These are phyloP conservation scores for Microtus richardsoni DNA, from an alignment of 2,113 vertebrate genomes.

Conservation along the genomic window DNA sequence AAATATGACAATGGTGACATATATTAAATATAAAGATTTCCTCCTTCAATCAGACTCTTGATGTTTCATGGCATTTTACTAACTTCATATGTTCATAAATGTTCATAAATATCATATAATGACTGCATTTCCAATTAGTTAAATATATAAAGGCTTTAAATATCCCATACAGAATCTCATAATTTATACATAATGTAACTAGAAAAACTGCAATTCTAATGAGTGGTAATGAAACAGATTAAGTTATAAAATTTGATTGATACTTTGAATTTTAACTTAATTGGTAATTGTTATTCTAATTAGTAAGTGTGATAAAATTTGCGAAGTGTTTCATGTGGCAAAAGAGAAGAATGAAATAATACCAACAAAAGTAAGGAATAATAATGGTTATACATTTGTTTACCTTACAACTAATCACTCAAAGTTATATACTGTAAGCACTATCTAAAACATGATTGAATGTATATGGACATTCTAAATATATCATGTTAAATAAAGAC, in stretches of 20 bases:
- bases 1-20: constrained; percentile 74
- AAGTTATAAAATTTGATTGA: constrained; percentile 86
- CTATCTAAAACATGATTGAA: not conserved
- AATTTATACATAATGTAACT: constrained; percentile 85
- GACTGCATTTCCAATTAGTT: constrained; percentile 82
- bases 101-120: constrained; percentile 81
- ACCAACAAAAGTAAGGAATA: constrained; percentile 43
- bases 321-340: constrained; percentile 53
- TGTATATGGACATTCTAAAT: not conserved
- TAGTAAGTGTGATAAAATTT: constrained; percentile 78
- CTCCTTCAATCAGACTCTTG: constrained; percentile 61
- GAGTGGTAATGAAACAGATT: constrained; percentile 85
- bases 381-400: not conserved
- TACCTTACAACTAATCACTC: not conserved
- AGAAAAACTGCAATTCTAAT: constrained; percentile 85
- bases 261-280: constrained; percentile 84
- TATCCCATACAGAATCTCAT: constrained; percentile 76
- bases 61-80: constrained; percentile 69
- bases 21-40: constrained; percentile 78
- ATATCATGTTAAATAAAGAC: not conserved
- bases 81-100: constrained; percentile 79
- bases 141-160: constrained; percentile 76
- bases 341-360: constrained; percentile 62
- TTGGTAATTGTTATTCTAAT: constrained; percentile 82
- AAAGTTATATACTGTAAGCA: not conserved